Percentiles rank a stretch among this genome's conserved stretches.
Conservation (phyloP, 2,888 invertebrate genomes). For the Drosophila demipolita region DNA sequence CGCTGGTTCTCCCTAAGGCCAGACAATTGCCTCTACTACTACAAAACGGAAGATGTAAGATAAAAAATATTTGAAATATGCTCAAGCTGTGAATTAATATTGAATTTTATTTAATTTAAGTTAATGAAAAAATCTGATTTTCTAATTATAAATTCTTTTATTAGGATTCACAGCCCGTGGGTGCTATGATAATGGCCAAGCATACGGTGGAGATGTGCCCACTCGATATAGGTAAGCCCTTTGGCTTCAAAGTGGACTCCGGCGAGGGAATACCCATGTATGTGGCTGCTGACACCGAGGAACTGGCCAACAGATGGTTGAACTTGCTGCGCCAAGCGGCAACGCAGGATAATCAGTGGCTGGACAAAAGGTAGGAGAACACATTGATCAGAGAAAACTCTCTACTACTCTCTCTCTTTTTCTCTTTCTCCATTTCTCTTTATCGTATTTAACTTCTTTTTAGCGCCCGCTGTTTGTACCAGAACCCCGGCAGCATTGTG, state of each 20-base stretch:
- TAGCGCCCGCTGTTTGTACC: conserved; percentile 91
- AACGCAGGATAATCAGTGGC: conserved; percentile 89
- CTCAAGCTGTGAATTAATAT: neutral
- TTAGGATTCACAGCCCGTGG: conserved; percentile 93
- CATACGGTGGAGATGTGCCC: conserved; percentile 89
- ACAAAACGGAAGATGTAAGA: conserved; percentile 94
- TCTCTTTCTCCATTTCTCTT: conserved; percentile 17
- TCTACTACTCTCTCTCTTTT: conserved; percentile 10
- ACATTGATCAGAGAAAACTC: conserved; percentile 10
- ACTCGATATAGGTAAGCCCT: conserved; percentile 86
- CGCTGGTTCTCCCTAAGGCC: conserved; percentile 96
- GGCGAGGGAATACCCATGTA: conserved; percentile 90
- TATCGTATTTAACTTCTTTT: conserved; percentile 22
- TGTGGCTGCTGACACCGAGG: conserved; percentile 92
- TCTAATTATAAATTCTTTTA: conserved; percentile 74
- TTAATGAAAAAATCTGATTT: neutral
- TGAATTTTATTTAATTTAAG: neutral
- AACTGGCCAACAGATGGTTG: conserved; percentile 91
- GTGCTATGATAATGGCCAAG: conserved; percentile 94
- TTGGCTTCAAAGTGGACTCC: conserved; percentile 90
- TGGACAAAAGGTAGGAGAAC: conserved; percentile 86
- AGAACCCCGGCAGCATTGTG: conserved; percentile 92
- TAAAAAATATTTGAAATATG: neutral
- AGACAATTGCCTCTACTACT: conserved; percentile 97
- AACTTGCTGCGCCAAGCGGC: conserved; percentile 92